These are phyloP conservation scores for Electrona antarctica DNA, from an alignment of 2,113 vertebrate genomes.

Conservation along the genomic window DNA sequence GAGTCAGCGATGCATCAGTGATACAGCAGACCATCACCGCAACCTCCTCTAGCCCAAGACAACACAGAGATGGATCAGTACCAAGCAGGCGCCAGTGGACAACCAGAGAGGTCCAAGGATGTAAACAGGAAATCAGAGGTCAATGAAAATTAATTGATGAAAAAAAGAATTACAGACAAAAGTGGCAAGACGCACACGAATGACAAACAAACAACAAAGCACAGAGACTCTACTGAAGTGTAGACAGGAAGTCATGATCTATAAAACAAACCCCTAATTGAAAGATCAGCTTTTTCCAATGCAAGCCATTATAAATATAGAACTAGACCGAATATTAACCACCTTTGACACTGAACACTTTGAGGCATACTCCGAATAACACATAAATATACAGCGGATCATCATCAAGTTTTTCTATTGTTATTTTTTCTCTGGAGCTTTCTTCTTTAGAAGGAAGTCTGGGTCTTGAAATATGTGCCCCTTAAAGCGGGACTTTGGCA, in stretches of 20 bases:
- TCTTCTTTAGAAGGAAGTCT: slow-evolving; percentile 23
- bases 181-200: slow-evolving; percentile 16
- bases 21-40: slow-evolving; percentile 49
- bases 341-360: not conserved
- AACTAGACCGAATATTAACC: not conserved
- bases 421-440: slow-evolving; percentile 20
- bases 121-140: slow-evolving; percentile 24
- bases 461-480: slow-evolving; percentile 26
- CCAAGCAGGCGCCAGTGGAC: slow-evolving; percentile 30
- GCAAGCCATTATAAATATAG: slow-evolving; percentile 29
- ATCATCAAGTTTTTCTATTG: slow-evolving; percentile 7
- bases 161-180: slow-evolving; percentile 12
- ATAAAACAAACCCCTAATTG: slow-evolving; percentile 50
- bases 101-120: slow-evolving; percentile 24
- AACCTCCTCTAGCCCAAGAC: slow-evolving; percentile 44
- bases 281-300: slow-evolving; percentile 34
- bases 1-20: slow-evolving; percentile 58
- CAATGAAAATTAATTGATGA: slow-evolving; percentile 2
- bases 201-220: slow-evolving; percentile 62
- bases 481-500: slow-evolving; percentile 49
- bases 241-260: slow-evolving; percentile 56
- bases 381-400: not conserved
- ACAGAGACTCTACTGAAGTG: slow-evolving; percentile 20
- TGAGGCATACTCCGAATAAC: slow-evolving; percentile 7
- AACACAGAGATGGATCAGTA: not conserved